These are phyloP conservation scores for Drosophila phalerata DNA, from an alignment of 2,888 invertebrate genomes.

Conservation along the genomic window DNA sequence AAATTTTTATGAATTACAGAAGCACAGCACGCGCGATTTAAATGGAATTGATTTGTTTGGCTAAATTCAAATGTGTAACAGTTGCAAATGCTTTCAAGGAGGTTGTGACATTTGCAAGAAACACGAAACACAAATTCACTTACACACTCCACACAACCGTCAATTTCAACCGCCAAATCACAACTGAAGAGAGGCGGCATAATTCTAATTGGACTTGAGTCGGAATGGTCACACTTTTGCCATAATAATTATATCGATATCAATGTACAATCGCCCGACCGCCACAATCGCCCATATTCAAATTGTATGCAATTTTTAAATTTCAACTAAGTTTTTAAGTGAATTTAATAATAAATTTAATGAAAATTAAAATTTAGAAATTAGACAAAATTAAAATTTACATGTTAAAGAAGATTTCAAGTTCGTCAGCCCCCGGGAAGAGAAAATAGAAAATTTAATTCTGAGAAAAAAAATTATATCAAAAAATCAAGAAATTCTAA, in stretches of 20 bases:
- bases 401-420: too few species aligned
- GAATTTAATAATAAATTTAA: too few species aligned
- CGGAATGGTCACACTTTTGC: constrained; percentile 48
- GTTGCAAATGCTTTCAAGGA: constrained; percentile 17
- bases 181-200: constrained; percentile 56
- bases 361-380: too few species aligned
- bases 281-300: too few species aligned
- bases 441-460: too few species aligned
- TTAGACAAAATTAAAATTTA: too few species aligned
- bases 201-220: constrained; percentile 46
- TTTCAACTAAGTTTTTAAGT: too few species aligned
- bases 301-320: too few species aligned
- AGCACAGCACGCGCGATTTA: constrained; percentile 57
- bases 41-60: constrained; percentile 48
- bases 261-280: too few species aligned
- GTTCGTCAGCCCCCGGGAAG: too few species aligned
- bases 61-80: constrained; percentile 44
- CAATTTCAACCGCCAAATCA: constrained; percentile 61
- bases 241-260: constrained; percentile 2
- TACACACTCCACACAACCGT: constrained; percentile 43
- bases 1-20: constrained; percentile 50
- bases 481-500: too few species aligned
- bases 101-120: constrained; percentile 11
- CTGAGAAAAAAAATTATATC: too few species aligned
- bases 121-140: constrained; percentile 30